These are phyloP conservation scores for Epinephelus malabaricus DNA, from an alignment of 2,797 vertebrate genomes.

Conservation along the genomic window DNA sequence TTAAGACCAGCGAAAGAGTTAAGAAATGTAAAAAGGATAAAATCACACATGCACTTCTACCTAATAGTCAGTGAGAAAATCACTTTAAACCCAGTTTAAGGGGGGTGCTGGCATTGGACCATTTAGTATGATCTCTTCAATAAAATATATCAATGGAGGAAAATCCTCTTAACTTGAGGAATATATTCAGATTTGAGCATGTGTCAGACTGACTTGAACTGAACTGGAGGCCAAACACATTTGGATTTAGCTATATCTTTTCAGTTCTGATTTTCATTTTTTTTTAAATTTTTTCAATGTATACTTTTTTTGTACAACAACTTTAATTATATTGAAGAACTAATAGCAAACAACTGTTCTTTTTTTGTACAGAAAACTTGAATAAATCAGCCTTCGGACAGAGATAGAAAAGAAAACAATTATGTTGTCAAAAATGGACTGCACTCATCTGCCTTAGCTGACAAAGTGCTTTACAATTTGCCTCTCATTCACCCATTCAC, in stretches of 20 bases:
- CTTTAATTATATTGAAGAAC: background rate
- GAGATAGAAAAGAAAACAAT: constrained; percentile 7
- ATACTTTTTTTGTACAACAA: background rate
- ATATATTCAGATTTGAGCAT: constrained; percentile 48
- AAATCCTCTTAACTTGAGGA: constrained; percentile 63
- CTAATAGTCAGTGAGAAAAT: constrained; percentile 70
- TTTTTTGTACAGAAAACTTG: background rate
- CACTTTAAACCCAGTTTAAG: constrained; percentile 67
- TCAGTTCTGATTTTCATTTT: constrained; percentile 11
- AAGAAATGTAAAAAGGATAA: constrained; percentile 67
- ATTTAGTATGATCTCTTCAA: constrained; percentile 65
- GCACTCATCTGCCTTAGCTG: background rate
- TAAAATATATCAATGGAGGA: constrained; percentile 62
- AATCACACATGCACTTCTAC: constrained; percentile 56
- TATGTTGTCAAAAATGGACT: constrained; percentile 13
- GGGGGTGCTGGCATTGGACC: constrained; percentile 46
- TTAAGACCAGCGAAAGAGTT: constrained; percentile 52
- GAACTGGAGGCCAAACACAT: constrained; percentile 21
- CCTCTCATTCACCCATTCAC: background rate
- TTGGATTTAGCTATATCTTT: constrained; percentile 22
- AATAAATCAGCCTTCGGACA: background rate
- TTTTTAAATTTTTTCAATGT: background rate
- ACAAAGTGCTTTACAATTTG: background rate
- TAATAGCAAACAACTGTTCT: background rate
- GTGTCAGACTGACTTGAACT: constrained; percentile 27